Evolutionary conservation across 2,113 vertebrate species (phyloP).

Genomic region (Holacanthus passer): DNA sequence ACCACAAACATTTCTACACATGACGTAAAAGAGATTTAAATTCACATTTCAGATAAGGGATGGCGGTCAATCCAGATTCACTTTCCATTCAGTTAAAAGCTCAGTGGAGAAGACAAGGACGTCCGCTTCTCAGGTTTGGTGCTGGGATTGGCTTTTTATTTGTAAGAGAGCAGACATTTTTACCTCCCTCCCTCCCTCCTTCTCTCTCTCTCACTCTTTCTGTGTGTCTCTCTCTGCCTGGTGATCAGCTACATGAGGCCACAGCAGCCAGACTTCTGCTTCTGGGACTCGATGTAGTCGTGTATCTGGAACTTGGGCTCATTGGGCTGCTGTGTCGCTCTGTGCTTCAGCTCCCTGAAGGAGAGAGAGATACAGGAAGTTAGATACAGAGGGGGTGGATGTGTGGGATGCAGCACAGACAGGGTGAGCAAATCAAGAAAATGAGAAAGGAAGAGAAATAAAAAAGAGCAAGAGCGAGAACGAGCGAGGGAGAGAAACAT

Average conservation of each 20-base stretch:
- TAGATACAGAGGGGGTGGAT: conserved; percentile 66
- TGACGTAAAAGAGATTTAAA: conserved; percentile 65
- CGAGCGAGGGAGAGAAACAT: conserved; percentile 21
- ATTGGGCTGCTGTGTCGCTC: conserved; percentile 80
- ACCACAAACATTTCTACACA: conserved; percentile 72
- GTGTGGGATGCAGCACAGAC: conserved; percentile 69
- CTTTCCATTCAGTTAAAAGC: conserved; percentile 39
- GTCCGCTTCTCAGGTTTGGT: conserved; percentile 40
- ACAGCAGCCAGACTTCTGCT: conserved; percentile 92
- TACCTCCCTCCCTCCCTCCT: neutral
- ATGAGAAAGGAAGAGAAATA: conserved; percentile 49
- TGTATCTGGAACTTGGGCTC: conserved; percentile 96
- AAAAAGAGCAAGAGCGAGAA: conserved; percentile 5
- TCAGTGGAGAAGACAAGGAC: conserved; percentile 48
- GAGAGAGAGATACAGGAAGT: conserved; percentile 60
- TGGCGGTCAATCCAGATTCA: conserved; percentile 58
- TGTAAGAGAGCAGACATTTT: conserved; percentile 40
- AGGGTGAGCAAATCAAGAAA: conserved; percentile 59
- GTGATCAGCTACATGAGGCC: conserved; percentile 80
- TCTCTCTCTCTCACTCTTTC: neutral
- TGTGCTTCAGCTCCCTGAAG: conserved; percentile 93
- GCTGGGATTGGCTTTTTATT: conserved; percentile 67
- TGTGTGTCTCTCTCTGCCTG: conserved; percentile 35
- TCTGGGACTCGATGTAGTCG: conserved; percentile 93
- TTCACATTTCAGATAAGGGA: conserved; percentile 78